Conservation (phyloP, 1,140 invertebrate species). For the Drosophila equinoxialis region DNA sequence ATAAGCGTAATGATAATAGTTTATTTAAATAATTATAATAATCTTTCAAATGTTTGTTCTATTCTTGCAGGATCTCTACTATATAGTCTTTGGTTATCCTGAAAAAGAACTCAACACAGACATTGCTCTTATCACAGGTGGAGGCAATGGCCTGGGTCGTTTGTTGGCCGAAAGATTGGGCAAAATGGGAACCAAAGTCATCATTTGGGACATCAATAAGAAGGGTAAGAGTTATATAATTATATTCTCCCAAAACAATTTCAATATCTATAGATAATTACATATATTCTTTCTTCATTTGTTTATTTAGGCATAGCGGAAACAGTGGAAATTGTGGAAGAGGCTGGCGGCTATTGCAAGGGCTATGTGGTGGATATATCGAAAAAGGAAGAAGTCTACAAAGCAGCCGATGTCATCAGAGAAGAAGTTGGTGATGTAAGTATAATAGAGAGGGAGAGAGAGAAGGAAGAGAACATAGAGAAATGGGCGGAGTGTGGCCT, state of each 20-base stretch:
- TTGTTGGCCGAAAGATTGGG: constrained; percentile 92
- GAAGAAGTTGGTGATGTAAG: constrained; percentile 93
- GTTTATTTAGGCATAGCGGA: constrained; percentile 87
- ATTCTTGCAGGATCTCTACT: constrained; percentile 83
- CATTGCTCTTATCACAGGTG: constrained; percentile 93
- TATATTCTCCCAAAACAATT: neutral
- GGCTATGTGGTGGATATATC: constrained; percentile 92
- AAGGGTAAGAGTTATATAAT: constrained; percentile 85
- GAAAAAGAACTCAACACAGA: constrained; percentile 88
- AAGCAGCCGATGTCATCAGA: constrained; percentile 90
- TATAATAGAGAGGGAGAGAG: constrained; percentile 34
- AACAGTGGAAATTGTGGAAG: constrained; percentile 88
- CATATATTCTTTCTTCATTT: constrained; percentile 20
- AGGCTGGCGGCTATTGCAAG: constrained; percentile 88
- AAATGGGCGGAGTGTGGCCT: neutral
- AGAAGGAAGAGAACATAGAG: neutral
- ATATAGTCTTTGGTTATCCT: constrained; percentile 83
- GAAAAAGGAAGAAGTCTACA: constrained; percentile 91
- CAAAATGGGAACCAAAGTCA: constrained; percentile 89
- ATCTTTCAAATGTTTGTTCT: constrained; percentile 27
- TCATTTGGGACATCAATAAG: constrained; percentile 96
- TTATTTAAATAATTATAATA: no score
- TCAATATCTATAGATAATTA: constrained; percentile 17
- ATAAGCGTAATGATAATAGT: no score
- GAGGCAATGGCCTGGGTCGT: constrained; percentile 94